phyloP scores from a whole-genome alignment of 2,888 invertebrate species.

The Drosophila phalerata region DNA sequence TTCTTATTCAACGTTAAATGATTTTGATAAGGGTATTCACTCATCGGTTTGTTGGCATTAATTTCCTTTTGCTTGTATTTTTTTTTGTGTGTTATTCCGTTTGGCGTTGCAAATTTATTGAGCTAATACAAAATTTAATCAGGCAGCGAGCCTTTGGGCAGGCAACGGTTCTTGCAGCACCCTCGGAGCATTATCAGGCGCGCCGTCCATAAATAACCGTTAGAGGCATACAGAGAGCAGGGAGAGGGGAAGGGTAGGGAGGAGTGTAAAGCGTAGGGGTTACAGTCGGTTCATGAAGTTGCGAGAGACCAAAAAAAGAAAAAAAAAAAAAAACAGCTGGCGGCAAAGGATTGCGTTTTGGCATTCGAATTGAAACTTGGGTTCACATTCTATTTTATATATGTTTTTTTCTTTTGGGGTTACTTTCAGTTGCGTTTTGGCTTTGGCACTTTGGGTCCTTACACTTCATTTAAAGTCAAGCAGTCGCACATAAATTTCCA shows the following conservation, averaged over 20 bases:
- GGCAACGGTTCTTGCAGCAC: conserved; percentile 25
- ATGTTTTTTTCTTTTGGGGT: conserved; percentile 1
- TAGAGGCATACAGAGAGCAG: conserved; percentile 15
- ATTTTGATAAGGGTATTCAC: neutral
- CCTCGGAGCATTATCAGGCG: conserved; percentile 68
- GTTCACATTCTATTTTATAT: neutral
- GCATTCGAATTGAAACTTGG: conserved; percentile 37
- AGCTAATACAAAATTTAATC: conserved; percentile 81
- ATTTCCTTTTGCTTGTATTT: neutral
- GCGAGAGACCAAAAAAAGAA: conserved; percentile 15
- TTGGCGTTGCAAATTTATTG: conserved; percentile 73
- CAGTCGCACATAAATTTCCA: conserved; percentile 80
- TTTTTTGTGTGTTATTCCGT: conserved; percentile 23
- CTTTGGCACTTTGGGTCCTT: conserved; percentile 48
- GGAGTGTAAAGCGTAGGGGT: neutral
- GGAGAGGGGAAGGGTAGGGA: neutral
- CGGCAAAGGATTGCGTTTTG: conserved; percentile 64
- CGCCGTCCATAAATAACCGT: conserved; percentile 71
- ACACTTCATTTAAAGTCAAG: conserved; percentile 79
- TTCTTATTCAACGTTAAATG: neutral
- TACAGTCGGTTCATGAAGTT: conserved; percentile 2
- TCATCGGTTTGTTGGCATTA: neutral
- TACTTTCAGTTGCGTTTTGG: conserved; percentile 1
- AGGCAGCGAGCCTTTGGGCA: conserved; percentile 63
- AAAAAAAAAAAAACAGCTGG: conserved; percentile 59